Percentiles rank a stretch among this genome's conserved stretches.
phyloP scores from a whole-genome alignment of 2,113 vertebrate species.

The chimpanzee (Pan troglodytes) region NHGRI_mPanTro3-v2.1_pri NC_072398.2:188591001-188591500 shows the following conservation, averaged over 20 bases:
- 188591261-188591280: not conserved
- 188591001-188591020: not conserved
- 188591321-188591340: not conserved
- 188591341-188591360: not conserved
- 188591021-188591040: not conserved
- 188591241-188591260: not conserved
- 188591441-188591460: too few species aligned
- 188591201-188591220: not conserved
- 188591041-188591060: not conserved
- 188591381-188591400: not conserved
- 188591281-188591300: not conserved
- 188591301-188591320: not conserved
- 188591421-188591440: too few species aligned
- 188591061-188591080: not conserved
- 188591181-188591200: not conserved
- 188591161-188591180: not conserved
- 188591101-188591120: not conserved
- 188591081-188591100: not conserved
- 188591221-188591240: not conserved
- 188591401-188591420: too few species aligned
- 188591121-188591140: slow-evolving; percentile 12
- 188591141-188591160: not conserved
- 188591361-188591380: not conserved
- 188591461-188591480: too few species aligned
- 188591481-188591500: too few species aligned